Evolutionary conservation across 2,797 vertebrate genomes (phyloP).

Genomic region (Melanitta fusca): DNA sequence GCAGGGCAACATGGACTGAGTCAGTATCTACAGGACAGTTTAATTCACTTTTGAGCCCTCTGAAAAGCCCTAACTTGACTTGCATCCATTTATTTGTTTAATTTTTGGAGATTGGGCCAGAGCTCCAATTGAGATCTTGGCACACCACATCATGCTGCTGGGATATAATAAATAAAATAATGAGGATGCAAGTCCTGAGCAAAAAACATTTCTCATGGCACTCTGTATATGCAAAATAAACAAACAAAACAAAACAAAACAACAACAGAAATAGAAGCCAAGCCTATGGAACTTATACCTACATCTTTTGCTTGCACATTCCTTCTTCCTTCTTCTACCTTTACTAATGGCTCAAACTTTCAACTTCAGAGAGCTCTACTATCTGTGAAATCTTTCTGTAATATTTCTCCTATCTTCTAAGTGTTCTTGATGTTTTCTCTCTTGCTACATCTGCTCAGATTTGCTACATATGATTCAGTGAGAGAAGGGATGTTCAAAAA

Average conservation of each 20-base stretch:
- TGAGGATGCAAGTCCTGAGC: neutral
- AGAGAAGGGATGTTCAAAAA: neutral
- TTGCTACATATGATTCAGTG: neutral
- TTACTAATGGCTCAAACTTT: neutral
- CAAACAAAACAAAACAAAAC: too few species aligned
- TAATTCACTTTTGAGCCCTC: neutral
- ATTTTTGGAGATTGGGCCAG: conserved; percentile 8
- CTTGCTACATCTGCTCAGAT: neutral
- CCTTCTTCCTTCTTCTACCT: neutral
- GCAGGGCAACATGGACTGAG: neutral
- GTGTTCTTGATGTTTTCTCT: neutral
- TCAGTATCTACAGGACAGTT: neutral
- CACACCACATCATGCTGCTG: neutral
- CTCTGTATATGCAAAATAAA: neutral
- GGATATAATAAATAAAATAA: conserved; percentile 43
- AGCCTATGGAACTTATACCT: neutral
- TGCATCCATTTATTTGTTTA: conserved; percentile 29
- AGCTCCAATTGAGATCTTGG: conserved; percentile 22
- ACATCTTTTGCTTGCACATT: neutral
- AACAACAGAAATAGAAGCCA: neutral
- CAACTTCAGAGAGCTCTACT: neutral
- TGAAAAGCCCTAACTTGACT: conserved; percentile 2
- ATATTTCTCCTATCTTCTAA: neutral
- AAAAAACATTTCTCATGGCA: neutral
- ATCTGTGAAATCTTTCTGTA: neutral